Base-by-base conservation (phyloP, 2,797 vertebrate species). In the Mus caroli region DNA sequence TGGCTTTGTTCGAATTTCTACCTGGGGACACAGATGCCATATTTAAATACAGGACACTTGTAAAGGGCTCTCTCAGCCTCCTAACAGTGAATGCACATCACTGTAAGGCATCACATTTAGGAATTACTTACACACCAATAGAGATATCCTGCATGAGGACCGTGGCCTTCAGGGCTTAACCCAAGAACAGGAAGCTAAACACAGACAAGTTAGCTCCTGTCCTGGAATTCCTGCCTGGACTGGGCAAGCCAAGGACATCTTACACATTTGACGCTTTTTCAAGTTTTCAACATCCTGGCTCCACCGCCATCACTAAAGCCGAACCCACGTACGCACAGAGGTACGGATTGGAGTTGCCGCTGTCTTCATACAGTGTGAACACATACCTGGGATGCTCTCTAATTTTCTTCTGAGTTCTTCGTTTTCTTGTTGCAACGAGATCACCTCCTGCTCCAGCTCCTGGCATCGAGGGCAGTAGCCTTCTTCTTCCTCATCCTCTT, bases 391-490 rank as follows among this genome's bases (percentile, higher is more conserved):
- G 96, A 99, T 98, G 77, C 99, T 99, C 97, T 99, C 99, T 98
- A 99, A 96, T 97, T 99, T 99, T 97, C 99, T 99, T 94, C 99
- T 99, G 77, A 99, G 99, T 96, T 99, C 99, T 98, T 99, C 99
- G 0, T 99, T 99, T 98, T 99, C 99, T 98, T 99, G 99, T 98
- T 99, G 99, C 97, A 99, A 98, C n/a, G 99, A 99, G 97, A 99
- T 99, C 85, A 99, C 99, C 98, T 99, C 99, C 98, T 99, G 99
- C 97, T 99, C 99, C 98, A 99, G 97, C 97, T 99, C 99, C 96
- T 99, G 99, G 98, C 99, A 99, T 54, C 99, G 99, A 13, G 99
- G 99, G 77, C 99, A 99, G 97, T 99, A 99, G 94, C 98, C 98
- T 98, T 99, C 99, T 97, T 99, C 99, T 0, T 99, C 99, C 94